Percentiles rank a stretch among this genome's conserved stretches.
Evolutionary conservation across 1,140 invertebrate genomes (phyloP).

Genomic region (Gryon sp.): DNA sequence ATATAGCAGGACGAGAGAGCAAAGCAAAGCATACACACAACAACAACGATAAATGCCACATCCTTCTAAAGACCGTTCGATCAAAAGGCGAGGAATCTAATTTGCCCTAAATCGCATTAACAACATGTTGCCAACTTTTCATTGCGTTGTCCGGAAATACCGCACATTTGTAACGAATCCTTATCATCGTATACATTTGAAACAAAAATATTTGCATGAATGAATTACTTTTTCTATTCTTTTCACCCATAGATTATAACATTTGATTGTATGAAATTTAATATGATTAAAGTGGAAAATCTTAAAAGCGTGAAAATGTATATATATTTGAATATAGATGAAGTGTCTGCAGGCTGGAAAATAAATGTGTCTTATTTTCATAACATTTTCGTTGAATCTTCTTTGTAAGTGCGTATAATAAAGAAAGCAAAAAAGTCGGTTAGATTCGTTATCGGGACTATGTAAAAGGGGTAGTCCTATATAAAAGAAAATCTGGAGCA

Average conservation of each 20-base stretch:
- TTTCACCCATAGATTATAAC: too few relatives aligned
- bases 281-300: too few relatives aligned
- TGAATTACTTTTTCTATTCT: too few relatives aligned
- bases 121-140: conserved; percentile 61
- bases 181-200: conserved; percentile 12
- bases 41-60: conserved; percentile 59
- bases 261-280: too few relatives aligned
- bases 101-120: conserved; percentile 64
- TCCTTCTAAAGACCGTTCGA: conserved; percentile 56
- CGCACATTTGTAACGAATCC: conserved; percentile 33
- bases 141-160: conserved; percentile 22
- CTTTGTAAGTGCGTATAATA: conserved; percentile 40
- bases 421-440: conserved; percentile 35
- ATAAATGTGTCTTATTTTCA: conserved; percentile 18
- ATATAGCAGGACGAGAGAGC: conserved; percentile 33
- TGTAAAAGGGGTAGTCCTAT: conserved; percentile 61
- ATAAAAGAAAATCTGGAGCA: conserved; percentile 63
- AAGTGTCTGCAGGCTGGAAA: background rate
- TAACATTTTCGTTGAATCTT: conserved; percentile 27
- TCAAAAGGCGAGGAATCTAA: conserved; percentile 65
- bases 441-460: conserved; percentile 53
- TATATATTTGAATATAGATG: too few relatives aligned
- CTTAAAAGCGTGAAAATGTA: too few relatives aligned
- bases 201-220: conserved; percentile 57
- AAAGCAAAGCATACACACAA: conserved; percentile 50